Evolutionary conservation across 2,113 vertebrate genomes (phyloP), one percentile per base, ranked within the genome.

Genomic region (Fregata magnificens): DNA sequence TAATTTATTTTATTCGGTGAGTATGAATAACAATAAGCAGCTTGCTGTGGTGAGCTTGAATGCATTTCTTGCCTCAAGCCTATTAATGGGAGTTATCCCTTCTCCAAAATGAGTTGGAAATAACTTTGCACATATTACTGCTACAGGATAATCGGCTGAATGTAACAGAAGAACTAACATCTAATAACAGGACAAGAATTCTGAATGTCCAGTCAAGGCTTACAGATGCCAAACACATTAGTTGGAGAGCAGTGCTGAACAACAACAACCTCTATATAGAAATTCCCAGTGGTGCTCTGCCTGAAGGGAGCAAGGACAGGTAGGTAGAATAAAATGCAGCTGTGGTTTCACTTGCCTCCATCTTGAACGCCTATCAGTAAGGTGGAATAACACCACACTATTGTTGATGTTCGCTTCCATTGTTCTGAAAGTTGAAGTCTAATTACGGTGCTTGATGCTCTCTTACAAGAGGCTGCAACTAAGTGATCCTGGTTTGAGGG

Each of bases 291-390:
- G 99, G 99, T 88, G 97, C 98, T 82, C 98, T 99, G 97, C 99
- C 99, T 12, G 99, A 99, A 97, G 99, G 99, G 95, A 99, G 99
- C 98, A 99, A 99, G 96, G 99, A 99, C 98, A 99, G 99, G 99
- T 99, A 70, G 80, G 98, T 62, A 10, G 29, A 29, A 9, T 7
- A 13, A 13, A 69, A 28, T 0, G 2, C 28, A 11, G 32, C 79
- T 40, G 24, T 1, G 11, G 7, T 44, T 45, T 17, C 3, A 3
- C 4, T 32, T n/a, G 24, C 44, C 12, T 9, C 11, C 25, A 4
- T 18, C 24, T 7, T 24, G 6, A 42, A 50, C 71, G 58, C 21
- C 52, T 59, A 0, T 65, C 16, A 2, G 5, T 8, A 8, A 50
- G 22, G 11, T 76, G 28, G 36, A 29, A 18, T 4, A 40, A 22